phyloP scores from a whole-genome alignment of 2,113 vertebrate species.

The Gobius niger region DNA sequence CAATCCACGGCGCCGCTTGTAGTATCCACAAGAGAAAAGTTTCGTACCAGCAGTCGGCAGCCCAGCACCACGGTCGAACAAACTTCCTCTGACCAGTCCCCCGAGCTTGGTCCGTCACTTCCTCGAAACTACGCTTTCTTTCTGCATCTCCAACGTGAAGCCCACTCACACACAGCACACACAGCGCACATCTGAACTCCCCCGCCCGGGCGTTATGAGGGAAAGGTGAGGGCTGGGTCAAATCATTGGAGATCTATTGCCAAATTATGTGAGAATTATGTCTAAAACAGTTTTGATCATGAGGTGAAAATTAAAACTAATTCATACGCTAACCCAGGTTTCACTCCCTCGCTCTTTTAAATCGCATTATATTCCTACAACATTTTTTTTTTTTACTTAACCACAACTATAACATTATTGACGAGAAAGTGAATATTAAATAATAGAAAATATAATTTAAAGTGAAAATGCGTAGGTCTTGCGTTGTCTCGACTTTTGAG shows the following conservation, averaged over 20 bases:
- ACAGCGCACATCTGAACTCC: background rate
- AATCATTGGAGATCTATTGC: background rate
- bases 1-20: conserved; percentile 49
- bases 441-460: background rate
- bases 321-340: background rate
- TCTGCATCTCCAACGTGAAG: conserved; percentile 51
- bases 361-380: background rate
- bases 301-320: background rate
- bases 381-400: background rate
- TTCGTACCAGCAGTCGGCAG: conserved; percentile 59
- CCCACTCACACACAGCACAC: conserved; percentile 18
- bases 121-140: conserved; percentile 68
- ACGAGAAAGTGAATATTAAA: background rate
- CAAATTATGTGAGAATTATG: background rate
- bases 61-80: conserved; percentile 57
- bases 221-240: conserved; percentile 34
- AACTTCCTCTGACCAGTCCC: conserved; percentile 79
- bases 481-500: conserved; percentile 5
- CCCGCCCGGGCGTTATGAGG: conserved; percentile 25
- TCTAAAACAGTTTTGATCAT: background rate
- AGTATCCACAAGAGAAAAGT: conserved; percentile 67
- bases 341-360: background rate
- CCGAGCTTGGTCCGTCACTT: conserved; percentile 77
- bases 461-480: background rate
- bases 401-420: background rate